These are phyloP conservation scores for Cheilosia impressa DNA, from an alignment of 2,888 invertebrate genomes.

Conservation along the genomic window DNA sequence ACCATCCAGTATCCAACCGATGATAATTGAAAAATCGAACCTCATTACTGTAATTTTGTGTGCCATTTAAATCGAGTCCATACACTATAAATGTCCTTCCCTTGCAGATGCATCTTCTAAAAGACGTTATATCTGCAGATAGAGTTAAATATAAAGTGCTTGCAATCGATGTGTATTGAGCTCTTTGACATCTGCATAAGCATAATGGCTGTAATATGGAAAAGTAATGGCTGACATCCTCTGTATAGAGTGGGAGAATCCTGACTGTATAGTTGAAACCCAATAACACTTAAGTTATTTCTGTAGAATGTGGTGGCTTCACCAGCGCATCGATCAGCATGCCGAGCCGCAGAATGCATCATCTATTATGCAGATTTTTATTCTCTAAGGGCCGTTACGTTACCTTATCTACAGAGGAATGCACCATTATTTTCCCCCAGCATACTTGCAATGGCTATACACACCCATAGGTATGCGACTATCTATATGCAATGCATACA, in stretches of 20 bases:
- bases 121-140: conserved; percentile 1
- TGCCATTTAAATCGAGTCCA: conserved; percentile 1
- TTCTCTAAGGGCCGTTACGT: conserved; percentile 65
- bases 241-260: conserved; percentile 41
- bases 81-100: background rate
- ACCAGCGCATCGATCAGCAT: conserved; percentile 66
- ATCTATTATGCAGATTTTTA: conserved; percentile 72
- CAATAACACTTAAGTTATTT: conserved; percentile 70
- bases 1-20: no score
- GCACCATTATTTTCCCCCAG: conserved; percentile 38
- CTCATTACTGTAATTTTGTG: background rate
- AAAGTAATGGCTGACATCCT: conserved; percentile 68
- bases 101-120: background rate
- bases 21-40: no score
- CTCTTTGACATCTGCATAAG: conserved; percentile 53
- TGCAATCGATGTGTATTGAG: conserved; percentile 53
- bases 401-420: conserved; percentile 59
- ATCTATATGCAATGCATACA: background rate
- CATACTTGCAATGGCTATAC: conserved; percentile 13
- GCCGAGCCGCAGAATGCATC: conserved; percentile 55
- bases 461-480: background rate
- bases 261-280: conserved; percentile 43
- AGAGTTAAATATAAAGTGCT: conserved; percentile 36
- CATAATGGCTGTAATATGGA: conserved; percentile 67
- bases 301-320: conserved; percentile 56